Conservation (phyloP, 2,113 vertebrate species). For the Hylia prasina region DNA sequence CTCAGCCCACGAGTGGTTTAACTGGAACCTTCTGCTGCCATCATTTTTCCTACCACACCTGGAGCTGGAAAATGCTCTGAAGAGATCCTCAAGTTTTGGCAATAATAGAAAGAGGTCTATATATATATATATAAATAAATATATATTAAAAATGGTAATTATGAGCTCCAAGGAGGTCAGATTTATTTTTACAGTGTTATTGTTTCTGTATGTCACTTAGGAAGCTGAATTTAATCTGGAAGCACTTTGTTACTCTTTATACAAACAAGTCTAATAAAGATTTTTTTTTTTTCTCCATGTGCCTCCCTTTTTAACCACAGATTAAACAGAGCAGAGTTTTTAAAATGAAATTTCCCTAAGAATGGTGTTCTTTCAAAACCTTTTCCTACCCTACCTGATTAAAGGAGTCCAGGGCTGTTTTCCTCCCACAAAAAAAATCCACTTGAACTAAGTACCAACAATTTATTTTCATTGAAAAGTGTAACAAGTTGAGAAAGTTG, state of each 20-base stretch:
- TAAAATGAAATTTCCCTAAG: fast-evolving
- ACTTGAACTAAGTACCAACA: neutral
- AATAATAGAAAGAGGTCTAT: neutral
- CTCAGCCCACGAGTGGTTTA: neutral
- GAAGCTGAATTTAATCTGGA: slow-evolving; percentile 50
- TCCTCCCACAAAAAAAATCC: neutral
- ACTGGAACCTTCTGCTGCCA: neutral
- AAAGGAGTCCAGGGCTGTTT: neutral
- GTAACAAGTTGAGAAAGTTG: neutral
- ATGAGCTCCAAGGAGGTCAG: neutral
- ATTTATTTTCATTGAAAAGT: slow-evolving; percentile 20
- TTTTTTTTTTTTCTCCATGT: slow-evolving; percentile 19
- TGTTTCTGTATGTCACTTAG: slow-evolving; percentile 35
- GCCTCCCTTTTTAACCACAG: neutral
- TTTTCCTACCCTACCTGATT: neutral
- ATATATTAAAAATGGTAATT: slow-evolving; percentile 30
- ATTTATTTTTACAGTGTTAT: slow-evolving; percentile 61
- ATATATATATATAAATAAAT: neutral
- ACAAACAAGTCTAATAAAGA: slow-evolving; percentile 63
- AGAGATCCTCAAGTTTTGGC: neutral
- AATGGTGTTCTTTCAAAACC: neutral
- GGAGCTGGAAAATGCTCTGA: neutral
- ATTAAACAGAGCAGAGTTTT: neutral
- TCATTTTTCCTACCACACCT: neutral
- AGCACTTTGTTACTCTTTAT: slow-evolving; percentile 83